phyloP scores from a whole-genome alignment of 2,888 invertebrate genomes.

The Branchellion lobata region DNA sequence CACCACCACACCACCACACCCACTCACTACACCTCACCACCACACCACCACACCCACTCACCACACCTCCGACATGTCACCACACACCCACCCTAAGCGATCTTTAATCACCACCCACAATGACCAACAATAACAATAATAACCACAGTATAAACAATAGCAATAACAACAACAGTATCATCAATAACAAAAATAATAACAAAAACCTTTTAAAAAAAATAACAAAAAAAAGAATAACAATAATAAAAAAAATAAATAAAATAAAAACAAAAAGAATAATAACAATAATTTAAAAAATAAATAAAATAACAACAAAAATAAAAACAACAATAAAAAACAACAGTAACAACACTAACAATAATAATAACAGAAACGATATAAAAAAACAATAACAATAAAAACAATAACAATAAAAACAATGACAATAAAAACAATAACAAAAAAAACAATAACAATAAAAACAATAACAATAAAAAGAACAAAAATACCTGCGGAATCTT shows the following conservation, averaged over 20 bases:
- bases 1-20: too few species aligned
- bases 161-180: too few species aligned
- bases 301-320: not conserved
- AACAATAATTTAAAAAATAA: not conserved
- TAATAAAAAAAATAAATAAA: not conserved
- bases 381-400: not conserved
- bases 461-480: not conserved
- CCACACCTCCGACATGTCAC: too few species aligned
- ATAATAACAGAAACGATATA: not conserved
- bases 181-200: too few species aligned
- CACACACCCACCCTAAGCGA: too few species aligned
- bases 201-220: too few species aligned
- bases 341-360: not conserved
- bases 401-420: not conserved
- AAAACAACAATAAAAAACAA: not conserved
- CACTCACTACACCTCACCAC: too few species aligned
- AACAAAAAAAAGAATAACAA: not conserved
- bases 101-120: too few species aligned
- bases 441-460: not conserved
- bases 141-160: too few species aligned
- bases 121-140: too few species aligned
- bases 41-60: too few species aligned
- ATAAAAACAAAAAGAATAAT: not conserved
- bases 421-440: not conserved
- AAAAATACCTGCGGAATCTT: not conserved